Evolutionary conservation across 2,113 vertebrate species (phyloP).

Genomic region (Channa argus): DNA sequence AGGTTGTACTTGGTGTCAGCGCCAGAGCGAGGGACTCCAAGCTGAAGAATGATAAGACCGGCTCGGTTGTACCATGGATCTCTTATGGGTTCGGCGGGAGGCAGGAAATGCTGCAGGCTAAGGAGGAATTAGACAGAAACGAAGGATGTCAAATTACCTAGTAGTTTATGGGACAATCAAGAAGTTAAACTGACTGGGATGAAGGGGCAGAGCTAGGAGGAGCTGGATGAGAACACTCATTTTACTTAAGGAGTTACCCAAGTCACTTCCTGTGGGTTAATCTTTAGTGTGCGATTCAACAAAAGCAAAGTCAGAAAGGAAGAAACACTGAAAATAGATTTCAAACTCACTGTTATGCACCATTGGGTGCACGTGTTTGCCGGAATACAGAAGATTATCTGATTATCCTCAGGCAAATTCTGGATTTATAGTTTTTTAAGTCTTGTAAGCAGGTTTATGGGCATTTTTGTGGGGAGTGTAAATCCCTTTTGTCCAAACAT

Average conservation of each 20-base stretch:
- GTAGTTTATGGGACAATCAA: constrained; percentile 41
- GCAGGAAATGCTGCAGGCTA: constrained; percentile 51
- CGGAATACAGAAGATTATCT: too few species aligned
- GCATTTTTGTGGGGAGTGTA: too few species aligned
- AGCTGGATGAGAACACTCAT: constrained; percentile 5
- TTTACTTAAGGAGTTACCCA: constrained; percentile 14
- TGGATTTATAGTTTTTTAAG: too few species aligned
- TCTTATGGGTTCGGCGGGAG: constrained; percentile 15
- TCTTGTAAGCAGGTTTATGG: too few species aligned
- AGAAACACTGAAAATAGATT: too few species aligned
- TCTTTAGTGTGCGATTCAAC: too few species aligned
- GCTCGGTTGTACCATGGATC: constrained; percentile 25
- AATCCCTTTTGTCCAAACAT: too few species aligned
- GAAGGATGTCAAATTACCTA: constrained; percentile 32
- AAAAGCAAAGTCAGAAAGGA: too few species aligned
- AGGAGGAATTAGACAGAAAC: constrained; percentile 38
- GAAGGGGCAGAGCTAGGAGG: constrained; percentile 13
- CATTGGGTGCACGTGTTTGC: too few species aligned
- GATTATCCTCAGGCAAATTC: too few species aligned
- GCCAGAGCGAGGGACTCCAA: constrained; percentile 17
- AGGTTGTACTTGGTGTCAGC: constrained; percentile 21
- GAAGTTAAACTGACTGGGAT: constrained; percentile 1
- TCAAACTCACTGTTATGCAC: too few species aligned
- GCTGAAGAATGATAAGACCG: constrained; percentile 31
- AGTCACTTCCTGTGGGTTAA: constrained; percentile 39